These are phyloP conservation scores for Ochropacha duplaris DNA, from an alignment of 2,888 invertebrate species.

Conservation along the genomic window DNA sequence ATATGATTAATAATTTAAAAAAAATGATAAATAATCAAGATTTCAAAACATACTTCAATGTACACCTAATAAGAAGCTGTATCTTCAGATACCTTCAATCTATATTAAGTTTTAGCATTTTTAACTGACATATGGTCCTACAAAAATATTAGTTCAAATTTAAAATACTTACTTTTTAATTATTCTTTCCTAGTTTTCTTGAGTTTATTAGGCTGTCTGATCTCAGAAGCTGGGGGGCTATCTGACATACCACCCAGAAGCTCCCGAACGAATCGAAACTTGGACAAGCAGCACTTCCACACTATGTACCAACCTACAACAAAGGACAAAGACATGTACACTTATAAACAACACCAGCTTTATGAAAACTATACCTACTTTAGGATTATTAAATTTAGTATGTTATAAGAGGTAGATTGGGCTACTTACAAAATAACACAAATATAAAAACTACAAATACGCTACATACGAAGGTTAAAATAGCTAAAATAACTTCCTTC, in stretches of 20 bases:
- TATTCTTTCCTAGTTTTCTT: constrained; percentile 67
- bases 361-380: neutral
- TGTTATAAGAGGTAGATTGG: constrained; percentile 40
- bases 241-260: constrained; percentile 88
- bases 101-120: too few species aligned
- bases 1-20: too few species aligned
- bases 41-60: too few species aligned
- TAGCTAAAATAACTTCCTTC: constrained; percentile 80
- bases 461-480: constrained; percentile 77
- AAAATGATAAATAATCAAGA: too few species aligned
- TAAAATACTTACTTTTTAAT: constrained; percentile 16
- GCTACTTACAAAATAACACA: constrained; percentile 81
- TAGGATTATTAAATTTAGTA: neutral
- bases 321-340: constrained; percentile 45
- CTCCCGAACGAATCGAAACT: constrained; percentile 94
- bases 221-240: constrained; percentile 85
- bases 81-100: too few species aligned
- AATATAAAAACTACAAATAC: constrained; percentile 78
- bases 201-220: constrained; percentile 79
- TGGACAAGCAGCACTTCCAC: constrained; percentile 94
- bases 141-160: neutral
- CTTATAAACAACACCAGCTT: neutral
- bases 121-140: neutral
- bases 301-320: constrained; percentile 94
- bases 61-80: too few species aligned